Evolutionary conservation across 2,797 vertebrate genomes (phyloP).

Genomic region (Pseudochaenichthys georgianus): DNA sequence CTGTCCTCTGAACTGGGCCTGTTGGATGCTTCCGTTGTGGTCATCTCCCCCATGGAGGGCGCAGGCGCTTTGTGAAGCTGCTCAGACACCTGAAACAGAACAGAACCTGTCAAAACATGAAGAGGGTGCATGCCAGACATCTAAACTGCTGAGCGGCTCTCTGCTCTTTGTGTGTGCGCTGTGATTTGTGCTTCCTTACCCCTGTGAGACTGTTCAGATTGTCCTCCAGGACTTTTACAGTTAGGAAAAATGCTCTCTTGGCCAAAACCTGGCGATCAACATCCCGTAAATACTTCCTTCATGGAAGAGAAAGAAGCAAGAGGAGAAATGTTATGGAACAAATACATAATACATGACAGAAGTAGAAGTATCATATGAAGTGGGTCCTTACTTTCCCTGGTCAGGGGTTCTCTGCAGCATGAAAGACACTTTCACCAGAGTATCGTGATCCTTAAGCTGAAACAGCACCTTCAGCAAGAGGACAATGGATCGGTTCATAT

Average conservation of each 20-base stretch:
- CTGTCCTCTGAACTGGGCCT: slow-evolving; percentile 89
- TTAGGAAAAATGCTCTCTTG: slow-evolving; percentile 95
- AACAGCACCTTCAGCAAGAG: slow-evolving; percentile 95
- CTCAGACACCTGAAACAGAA: slow-evolving; percentile 88
- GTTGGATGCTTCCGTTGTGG: slow-evolving; percentile 91
- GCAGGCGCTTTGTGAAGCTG: slow-evolving; percentile 82
- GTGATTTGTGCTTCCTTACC: slow-evolving; percentile 79
- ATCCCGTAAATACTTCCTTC: slow-evolving; percentile 98
- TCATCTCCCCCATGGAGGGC: slow-evolving; percentile 91
- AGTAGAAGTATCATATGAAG: background rate
- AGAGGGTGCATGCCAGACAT: slow-evolving; percentile 50
- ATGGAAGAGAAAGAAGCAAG: slow-evolving; percentile 22
- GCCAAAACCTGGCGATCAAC: slow-evolving; percentile 98
- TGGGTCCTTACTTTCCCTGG: slow-evolving; percentile 95
- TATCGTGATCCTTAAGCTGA: slow-evolving; percentile 95
- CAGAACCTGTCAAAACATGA: slow-evolving; percentile 66
- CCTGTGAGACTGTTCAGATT: slow-evolving; percentile 93
- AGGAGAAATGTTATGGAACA: slow-evolving; percentile 39
- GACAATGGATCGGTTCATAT: slow-evolving; percentile 99
- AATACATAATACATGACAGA: slow-evolving; percentile 28
- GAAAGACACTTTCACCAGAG: slow-evolving; percentile 95
- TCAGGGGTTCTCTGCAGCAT: slow-evolving; percentile 99
- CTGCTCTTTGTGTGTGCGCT: slow-evolving; percentile 19
- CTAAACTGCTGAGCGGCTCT: slow-evolving; percentile 22
- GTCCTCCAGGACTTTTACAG: slow-evolving; percentile 97